A percentile compares a stretch with the other conserved stretches of the same genome.
Conservation (phyloP, 1,140 invertebrate species). For the Meteorus sp. region DNA sequence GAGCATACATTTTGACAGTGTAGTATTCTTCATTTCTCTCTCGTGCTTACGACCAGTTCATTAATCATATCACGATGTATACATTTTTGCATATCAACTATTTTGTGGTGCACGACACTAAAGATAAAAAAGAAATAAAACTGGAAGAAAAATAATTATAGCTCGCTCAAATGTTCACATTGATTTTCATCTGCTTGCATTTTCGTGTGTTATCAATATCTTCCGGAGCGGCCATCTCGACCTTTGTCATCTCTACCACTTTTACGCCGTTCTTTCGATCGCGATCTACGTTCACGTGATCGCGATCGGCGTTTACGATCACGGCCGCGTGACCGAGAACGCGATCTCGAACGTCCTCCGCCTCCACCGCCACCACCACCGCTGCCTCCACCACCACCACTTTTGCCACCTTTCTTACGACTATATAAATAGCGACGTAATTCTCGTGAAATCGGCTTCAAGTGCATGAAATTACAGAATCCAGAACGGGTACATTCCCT, state of each 20-base stretch:
- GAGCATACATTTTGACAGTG: too few relatives aligned
- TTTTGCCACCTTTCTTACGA: slow-evolving; percentile 56
- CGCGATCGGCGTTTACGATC: slow-evolving; percentile 54
- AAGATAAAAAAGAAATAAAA: too few relatives aligned
- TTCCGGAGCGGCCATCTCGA: slow-evolving; percentile 56
- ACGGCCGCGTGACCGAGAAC: slow-evolving; percentile 43
- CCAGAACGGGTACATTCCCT: slow-evolving; percentile 95
- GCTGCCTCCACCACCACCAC: too few relatives aligned
- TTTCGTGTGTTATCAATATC: slow-evolving; percentile 43
- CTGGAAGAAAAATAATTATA: too few relatives aligned
- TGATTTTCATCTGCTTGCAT: background rate
- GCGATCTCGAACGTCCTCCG: slow-evolving; percentile 52
- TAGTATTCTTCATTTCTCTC: too few relatives aligned
- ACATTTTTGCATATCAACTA: too few relatives aligned
- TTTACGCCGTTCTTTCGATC: slow-evolving; percentile 49
- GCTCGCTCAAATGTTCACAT: background rate
- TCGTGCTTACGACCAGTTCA: too few relatives aligned
- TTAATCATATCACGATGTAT: too few relatives aligned
- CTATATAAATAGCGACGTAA: slow-evolving; percentile 72
- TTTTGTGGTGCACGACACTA: too few relatives aligned
- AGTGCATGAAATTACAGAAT: slow-evolving; percentile 99
- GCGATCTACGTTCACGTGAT: slow-evolving; percentile 53
- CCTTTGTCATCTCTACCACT: slow-evolving; percentile 48
- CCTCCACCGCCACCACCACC: slow-evolving; percentile 56
- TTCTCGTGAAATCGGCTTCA: slow-evolving; percentile 96